Conservation (phyloP, 2,888 invertebrate species). For the Hybos culiciformis region DNA sequence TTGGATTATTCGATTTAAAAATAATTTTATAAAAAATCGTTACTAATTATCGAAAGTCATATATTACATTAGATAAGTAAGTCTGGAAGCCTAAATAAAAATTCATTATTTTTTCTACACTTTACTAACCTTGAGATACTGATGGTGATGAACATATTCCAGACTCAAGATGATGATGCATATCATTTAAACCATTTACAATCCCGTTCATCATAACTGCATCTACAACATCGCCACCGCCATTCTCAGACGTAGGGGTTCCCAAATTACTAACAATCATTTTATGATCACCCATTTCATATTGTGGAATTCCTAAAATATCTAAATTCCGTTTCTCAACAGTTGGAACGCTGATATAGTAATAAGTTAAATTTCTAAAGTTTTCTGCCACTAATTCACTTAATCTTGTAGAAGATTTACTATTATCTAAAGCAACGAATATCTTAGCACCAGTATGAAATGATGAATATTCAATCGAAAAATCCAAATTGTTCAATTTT, state of each 20-base stretch:
- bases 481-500: slow-evolving; percentile 26
- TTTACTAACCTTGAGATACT: no score
- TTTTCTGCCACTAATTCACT: slow-evolving; percentile 27
- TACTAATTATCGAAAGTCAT: no score
- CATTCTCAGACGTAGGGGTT: neutral
- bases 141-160: neutral
- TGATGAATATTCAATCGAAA: neutral
- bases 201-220: slow-evolving; percentile 27
- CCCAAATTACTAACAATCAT: neutral
- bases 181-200: neutral
- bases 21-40: no score
- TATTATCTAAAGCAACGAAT: slow-evolving; percentile 36
- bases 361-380: slow-evolving; percentile 46
- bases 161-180: neutral
- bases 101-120: no score
- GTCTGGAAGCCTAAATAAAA: no score
- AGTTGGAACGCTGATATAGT: slow-evolving; percentile 49
- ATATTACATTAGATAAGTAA: no score
- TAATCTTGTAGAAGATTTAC: slow-evolving; percentile 21
- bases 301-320: slow-evolving; percentile 37
- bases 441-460: slow-evolving; percentile 26
- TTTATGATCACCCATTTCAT: slow-evolving; percentile 15
- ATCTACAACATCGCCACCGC: slow-evolving; percentile 28
- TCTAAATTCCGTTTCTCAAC: slow-evolving; percentile 41
- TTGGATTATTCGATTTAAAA: no score